Evolutionary conservation across 1,140 invertebrate species (phyloP), one percentile per base, ranked within the genome.

Genomic region (Choristoneura fumiferana): DNA sequence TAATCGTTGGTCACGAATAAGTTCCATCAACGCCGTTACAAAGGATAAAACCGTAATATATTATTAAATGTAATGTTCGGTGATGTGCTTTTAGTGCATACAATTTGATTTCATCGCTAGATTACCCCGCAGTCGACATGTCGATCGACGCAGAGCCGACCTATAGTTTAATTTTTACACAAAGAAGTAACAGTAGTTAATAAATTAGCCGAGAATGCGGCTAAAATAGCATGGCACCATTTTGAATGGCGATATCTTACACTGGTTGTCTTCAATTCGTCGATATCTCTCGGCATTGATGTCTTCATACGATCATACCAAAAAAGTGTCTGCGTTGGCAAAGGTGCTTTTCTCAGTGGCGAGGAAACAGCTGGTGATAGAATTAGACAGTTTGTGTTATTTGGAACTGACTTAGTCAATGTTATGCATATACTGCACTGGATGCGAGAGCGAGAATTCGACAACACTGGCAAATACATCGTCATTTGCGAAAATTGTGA

Each of bases 211-310:
- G 63, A 69, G 63, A 70, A 54, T 45, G 82, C 84, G 35, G 74
- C 76, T 8, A 63, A 66, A 36, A 73, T 87, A 55, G 81, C 81
- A 0, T 40, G 65, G 6, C 49, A 75, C 12, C 81, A 84, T 57
- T 87, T 87, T 52, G 63, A 75, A 35, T 82, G 79, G 73, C 65
- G 76, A 8, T 78, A 74, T 45, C 60, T 66, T 4, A 84, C 84
- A 2, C 65, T 84, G 4, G 61, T 87, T 29, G 22, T 81, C 6
- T 76, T 76, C 35, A 84, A 81, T 61, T 61, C 75, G 5, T 68
- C 71, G 2, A 36, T 79, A 0, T 17, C 63, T 0, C 71, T 58
- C 55, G 73, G 75, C 1, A 63, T 76, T 0, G 67, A 71, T 18
- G 38, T 49, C 1, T 84, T 87, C 62, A 34, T 81, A 1, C 34